Base-by-base conservation (phyloP, 2,797 vertebrate genomes). In the Caiman crocodilus region DNA sequence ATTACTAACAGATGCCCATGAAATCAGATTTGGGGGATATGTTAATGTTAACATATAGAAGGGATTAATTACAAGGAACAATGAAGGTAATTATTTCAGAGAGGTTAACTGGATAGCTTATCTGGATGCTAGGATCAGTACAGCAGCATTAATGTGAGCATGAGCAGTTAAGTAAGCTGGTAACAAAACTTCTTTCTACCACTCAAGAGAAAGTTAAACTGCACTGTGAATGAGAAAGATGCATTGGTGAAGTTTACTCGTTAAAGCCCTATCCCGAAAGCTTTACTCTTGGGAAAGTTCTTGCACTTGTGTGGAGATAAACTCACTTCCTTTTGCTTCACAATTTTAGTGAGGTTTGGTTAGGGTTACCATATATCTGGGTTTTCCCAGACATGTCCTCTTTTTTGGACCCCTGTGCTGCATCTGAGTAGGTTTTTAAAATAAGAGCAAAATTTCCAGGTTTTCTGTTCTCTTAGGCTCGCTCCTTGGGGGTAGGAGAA, bases 41-140 rank as follows among this genome's bases (percentile, higher is more conserved):
- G 89, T 81, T 89, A 90, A 94, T 61, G 10, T 75, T 87, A 92
- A 79, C n/a, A 61, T n/a, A 7, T 83, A 85, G 79, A 95, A 92
- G 93, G 65, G 58, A 84, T 83, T 75, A 92, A 91, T 82, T 87
- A 50, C 76, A 88, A 90, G 57, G 32, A 88, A 87, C n/a, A 78
- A 64, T 9, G 56, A 25, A 89, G 77, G 8, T 76, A 82, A 80
- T 77, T 92, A 65, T 73, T 88, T 79, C 88, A 88, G 86, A 30
- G 35, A 92, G 23, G 25, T 16, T 71, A 86, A 71, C 16, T 83
- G 16, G n/a, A 42, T 76, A 89, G 71, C 35, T 94, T 88, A 35
- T 86, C 71, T 79, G 30, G 55, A 87, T 77, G 84, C 30, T 42
- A 56, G 61, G 32, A 84, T 67, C 21, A 75, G 21, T 64, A 59